Conservation (phyloP, 1,140 invertebrate species). For the Micrasema longulum region DNA sequence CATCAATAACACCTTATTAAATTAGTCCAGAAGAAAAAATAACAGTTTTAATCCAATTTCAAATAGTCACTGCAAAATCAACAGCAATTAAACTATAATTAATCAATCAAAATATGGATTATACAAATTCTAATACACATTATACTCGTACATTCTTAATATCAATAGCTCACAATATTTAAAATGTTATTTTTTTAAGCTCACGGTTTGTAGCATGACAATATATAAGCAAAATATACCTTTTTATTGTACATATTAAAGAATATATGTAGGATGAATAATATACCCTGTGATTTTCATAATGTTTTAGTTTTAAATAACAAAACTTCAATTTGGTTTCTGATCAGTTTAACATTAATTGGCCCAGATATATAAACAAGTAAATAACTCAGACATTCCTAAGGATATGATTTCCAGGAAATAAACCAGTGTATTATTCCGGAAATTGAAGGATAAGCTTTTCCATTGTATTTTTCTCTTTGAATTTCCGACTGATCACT, state of each 20-base stretch:
- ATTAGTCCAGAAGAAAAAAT: too few relatives aligned
- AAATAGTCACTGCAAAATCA: too few relatives aligned
- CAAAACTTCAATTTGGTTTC: constrained; percentile 11
- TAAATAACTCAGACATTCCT: neutral
- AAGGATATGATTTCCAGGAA: neutral
- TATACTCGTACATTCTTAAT: neutral
- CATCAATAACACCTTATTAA: too few relatives aligned
- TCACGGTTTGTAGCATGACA: constrained; percentile 39
- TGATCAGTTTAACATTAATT: constrained; percentile 12
- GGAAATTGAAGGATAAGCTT: neutral
- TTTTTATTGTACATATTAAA: constrained; percentile 23
- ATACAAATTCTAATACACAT: neutral
- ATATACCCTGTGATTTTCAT: constrained; percentile 53
- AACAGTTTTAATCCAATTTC: too few relatives aligned
- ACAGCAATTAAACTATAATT: too few relatives aligned
- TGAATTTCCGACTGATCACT: too few relatives aligned
- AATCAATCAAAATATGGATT: too few relatives aligned
- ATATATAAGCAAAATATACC: constrained; percentile 41
- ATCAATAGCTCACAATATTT: constrained; percentile 7
- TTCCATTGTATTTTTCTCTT: neutral
- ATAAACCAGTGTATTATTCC: neutral
- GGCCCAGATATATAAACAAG: constrained; percentile 10
- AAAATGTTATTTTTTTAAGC: constrained; percentile 37
- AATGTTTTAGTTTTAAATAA: constrained; percentile 17
- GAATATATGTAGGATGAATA: constrained; percentile 46